Evolutionary conservation across 2,888 invertebrate genomes (phyloP).

Genomic region (Endotricha flammealis): DNA sequence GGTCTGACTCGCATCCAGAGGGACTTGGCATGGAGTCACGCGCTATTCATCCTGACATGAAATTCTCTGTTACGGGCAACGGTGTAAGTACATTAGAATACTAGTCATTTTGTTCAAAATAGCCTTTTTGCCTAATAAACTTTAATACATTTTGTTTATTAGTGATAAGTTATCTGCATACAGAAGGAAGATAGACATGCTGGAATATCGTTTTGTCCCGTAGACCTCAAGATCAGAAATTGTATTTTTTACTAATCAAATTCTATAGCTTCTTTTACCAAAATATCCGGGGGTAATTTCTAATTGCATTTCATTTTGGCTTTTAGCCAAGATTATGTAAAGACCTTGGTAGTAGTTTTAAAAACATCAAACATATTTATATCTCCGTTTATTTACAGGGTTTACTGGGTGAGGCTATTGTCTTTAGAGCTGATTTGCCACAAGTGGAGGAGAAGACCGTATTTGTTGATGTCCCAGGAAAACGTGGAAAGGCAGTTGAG

Average conservation of each 20-base stretch:
- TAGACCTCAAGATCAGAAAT: too few relatives aligned
- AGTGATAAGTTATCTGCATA: too few relatives aligned
- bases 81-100: conserved; percentile 67
- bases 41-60: conserved; percentile 82
- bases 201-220: too few relatives aligned
- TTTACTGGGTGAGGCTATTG: conserved; percentile 80
- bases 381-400: conserved; percentile 45
- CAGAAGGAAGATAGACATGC: too few relatives aligned
- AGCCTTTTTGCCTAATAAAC: too few relatives aligned
- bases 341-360: conserved; percentile 33
- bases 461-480: conserved; percentile 74
- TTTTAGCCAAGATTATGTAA: conserved; percentile 28
- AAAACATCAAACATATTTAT: conserved; percentile 22
- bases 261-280: too few relatives aligned
- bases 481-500: conserved; percentile 69
- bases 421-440: conserved; percentile 82
- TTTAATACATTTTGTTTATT: too few relatives aligned
- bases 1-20: conserved; percentile 87
- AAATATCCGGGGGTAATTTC: conserved; percentile 37
- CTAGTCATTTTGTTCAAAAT: too few relatives aligned
- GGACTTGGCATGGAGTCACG: conserved; percentile 84
- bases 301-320: conserved; percentile 39
- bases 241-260: too few relatives aligned
- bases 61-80: conserved; percentile 79
- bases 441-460: conserved; percentile 82